Conservation (phyloP, 64 coral and sea anemone genomes). For the Montipora sp. region DNA sequence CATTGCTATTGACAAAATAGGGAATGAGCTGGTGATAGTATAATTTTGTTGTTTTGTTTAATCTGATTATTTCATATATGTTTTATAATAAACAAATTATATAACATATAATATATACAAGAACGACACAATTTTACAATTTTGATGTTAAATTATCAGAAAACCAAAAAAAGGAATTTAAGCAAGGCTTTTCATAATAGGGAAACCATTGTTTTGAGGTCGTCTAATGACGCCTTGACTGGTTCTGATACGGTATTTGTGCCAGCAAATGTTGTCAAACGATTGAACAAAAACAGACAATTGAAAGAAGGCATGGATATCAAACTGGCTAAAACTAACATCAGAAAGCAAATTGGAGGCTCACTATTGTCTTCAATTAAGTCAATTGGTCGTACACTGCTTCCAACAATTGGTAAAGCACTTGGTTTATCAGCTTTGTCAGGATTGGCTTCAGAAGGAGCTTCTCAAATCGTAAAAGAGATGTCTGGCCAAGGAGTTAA, state of each 20-base stretch:
- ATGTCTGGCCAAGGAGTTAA: background rate
- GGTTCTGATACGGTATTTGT: background rate
- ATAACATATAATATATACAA: background rate
- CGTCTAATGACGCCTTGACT: background rate
- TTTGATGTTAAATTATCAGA: background rate
- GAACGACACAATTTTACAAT: background rate
- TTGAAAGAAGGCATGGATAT: too few relatives aligned
- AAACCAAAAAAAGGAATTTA: background rate
- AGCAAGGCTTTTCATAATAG: background rate
- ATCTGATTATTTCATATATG: too few relatives aligned
- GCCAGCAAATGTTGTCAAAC: background rate
- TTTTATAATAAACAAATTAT: too few relatives aligned
- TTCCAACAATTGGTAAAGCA: too few relatives aligned
- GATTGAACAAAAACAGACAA: too few relatives aligned
- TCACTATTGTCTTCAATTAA: too few relatives aligned
- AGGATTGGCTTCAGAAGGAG: background rate
- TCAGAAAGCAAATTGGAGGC: too few relatives aligned
- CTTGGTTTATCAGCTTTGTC: background rate
- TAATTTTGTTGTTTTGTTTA: too few relatives aligned
- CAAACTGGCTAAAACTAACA: too few relatives aligned
- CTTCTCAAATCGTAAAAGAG: background rate
- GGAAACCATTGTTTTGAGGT: background rate
- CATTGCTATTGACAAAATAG: too few relatives aligned
- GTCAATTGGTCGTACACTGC: background rate
- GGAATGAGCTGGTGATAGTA: too few relatives aligned